Percentiles rank a stretch among this genome's conserved stretches.
phyloP scores from a whole-genome alignment of 2,888 invertebrate genomes.

The Herminia tarsipennalis region DNA sequence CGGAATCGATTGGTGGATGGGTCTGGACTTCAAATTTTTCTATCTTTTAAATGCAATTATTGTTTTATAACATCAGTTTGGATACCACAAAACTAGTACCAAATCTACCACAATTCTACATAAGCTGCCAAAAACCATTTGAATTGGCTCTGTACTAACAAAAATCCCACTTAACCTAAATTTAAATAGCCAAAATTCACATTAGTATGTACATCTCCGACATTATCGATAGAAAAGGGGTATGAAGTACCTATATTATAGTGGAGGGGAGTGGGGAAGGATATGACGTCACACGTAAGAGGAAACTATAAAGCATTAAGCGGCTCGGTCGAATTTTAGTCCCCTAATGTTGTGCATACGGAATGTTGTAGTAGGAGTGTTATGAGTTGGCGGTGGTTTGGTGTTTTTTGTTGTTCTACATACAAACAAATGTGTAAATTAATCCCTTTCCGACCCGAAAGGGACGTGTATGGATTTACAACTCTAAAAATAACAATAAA shows the following conservation, averaged over 20 bases:
- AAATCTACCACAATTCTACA: not conserved
- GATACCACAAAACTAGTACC: no score
- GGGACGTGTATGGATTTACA: no score
- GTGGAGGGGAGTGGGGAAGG: constrained; percentile 16
- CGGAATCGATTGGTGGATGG: no score
- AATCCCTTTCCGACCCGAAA: no score
- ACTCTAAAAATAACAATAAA: no score
- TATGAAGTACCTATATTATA: not conserved
- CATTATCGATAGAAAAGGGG: constrained; percentile 3
- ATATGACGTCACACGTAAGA: constrained; percentile 52
- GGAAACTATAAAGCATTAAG: constrained; percentile 64
- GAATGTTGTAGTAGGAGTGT: constrained; percentile 30
- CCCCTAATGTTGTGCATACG: constrained; percentile 46
- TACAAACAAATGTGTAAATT: no score
- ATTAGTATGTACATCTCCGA: constrained; percentile 5
- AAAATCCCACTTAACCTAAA: constrained; percentile 4
- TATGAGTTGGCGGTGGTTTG: constrained; percentile 33
- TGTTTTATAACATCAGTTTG: no score
- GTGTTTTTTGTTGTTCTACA: no score
- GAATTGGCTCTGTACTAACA: no score
- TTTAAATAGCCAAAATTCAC: constrained; percentile 8
- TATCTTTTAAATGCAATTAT: no score
- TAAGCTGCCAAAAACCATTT: not conserved
- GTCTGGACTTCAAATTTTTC: no score
- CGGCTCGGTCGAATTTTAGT: constrained; percentile 55